Percentiles rank a stretch among this genome's conserved stretches.
phyloP scores from a whole-genome alignment of 2,797 vertebrate genomes.

The Mionectes olivaceus region DNA sequence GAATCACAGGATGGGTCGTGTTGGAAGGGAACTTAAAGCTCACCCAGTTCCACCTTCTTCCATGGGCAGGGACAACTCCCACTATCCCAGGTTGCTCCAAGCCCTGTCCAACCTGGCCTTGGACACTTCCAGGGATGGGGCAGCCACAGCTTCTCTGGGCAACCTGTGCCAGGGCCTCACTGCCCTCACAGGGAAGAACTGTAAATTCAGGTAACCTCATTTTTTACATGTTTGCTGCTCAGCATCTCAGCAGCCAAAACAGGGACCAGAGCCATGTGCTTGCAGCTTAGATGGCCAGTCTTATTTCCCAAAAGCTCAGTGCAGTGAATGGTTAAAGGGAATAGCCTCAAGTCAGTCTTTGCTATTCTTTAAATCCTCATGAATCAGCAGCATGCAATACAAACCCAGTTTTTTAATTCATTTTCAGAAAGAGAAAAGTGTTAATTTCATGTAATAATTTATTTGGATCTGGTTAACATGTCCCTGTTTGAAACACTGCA shows the following conservation, averaged over 20 bases:
- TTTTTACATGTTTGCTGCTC: background rate
- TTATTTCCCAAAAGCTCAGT: background rate
- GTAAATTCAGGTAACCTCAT: background rate
- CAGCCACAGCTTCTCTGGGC: background rate
- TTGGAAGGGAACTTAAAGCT: background rate
- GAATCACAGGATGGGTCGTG: background rate
- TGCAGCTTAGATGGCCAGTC: background rate
- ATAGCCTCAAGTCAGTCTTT: background rate
- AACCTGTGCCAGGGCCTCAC: background rate
- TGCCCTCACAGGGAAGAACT: background rate
- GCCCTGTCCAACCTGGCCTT: too few relatives aligned
- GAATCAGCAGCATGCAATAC: background rate
- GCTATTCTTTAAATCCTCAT: background rate
- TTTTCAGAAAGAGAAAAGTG: background rate
- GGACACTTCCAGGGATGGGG: background rate
- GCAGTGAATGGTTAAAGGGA: background rate
- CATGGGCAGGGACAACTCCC: too few relatives aligned
- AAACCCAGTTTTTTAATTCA: background rate
- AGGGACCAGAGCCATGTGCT: background rate
- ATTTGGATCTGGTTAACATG: background rate
- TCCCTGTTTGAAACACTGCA: background rate
- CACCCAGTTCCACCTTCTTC: too few relatives aligned
- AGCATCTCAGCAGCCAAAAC: background rate
- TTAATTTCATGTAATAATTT: conserved; percentile 4
- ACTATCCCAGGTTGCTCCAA: too few relatives aligned